These are phyloP conservation scores for Acanthosepion pharaonis DNA, from an alignment of 2,888 invertebrate species.

Conservation along the genomic window DNA sequence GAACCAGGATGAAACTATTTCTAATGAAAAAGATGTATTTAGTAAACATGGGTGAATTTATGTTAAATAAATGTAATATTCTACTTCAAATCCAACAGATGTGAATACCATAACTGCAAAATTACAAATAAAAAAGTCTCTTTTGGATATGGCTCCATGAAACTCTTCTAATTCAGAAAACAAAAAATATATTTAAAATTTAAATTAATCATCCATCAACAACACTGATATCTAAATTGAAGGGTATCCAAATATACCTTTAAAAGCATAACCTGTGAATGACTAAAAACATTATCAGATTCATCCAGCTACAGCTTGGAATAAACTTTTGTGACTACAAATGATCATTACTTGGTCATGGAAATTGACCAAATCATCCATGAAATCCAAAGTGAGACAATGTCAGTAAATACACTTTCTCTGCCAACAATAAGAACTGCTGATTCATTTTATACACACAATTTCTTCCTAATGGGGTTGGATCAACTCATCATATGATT, in stretches of 20 bases:
- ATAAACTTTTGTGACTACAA: background rate
- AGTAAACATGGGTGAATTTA: too few species aligned
- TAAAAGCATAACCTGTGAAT: background rate
- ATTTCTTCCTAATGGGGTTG: background rate
- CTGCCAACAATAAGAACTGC: background rate
- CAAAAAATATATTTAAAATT: too few species aligned
- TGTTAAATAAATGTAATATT: too few species aligned
- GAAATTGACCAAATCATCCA: background rate
- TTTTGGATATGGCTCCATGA: too few species aligned
- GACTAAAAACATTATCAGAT: background rate
- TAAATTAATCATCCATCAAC: too few species aligned
- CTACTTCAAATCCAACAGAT: too few species aligned
- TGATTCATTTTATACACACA: too few species aligned
- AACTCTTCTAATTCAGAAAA: too few species aligned
- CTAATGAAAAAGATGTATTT: too few species aligned
- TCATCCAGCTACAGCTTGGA: background rate
- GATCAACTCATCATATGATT: background rate
- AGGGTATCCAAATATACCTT: background rate
- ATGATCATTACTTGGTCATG: background rate
- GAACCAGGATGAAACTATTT: background rate
- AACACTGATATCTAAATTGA: too few species aligned
- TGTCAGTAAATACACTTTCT: background rate
- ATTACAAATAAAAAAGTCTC: too few species aligned
- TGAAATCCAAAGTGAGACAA: background rate
- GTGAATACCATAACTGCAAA: too few species aligned